phyloP scores from a whole-genome alignment of 2,797 vertebrate species.

The Morelia viridis region DNA sequence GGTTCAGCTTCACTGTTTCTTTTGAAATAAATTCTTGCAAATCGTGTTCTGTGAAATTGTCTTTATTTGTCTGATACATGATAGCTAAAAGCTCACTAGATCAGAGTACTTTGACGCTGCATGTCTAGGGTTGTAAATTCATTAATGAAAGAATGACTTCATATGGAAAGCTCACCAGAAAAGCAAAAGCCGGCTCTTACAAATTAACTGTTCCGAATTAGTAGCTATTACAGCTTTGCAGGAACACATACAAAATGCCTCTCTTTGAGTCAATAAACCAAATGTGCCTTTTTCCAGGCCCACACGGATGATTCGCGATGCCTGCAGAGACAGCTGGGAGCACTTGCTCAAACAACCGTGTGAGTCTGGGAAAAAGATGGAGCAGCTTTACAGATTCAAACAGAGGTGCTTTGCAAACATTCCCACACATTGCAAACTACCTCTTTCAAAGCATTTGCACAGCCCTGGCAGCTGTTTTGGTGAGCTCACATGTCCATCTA shows the following conservation, averaged over 20 bases:
- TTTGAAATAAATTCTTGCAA: constrained; percentile 40
- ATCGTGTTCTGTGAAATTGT: constrained; percentile 24
- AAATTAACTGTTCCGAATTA: background rate
- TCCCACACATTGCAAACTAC: background rate
- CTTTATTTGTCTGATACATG: constrained; percentile 9
- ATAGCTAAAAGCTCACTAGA: constrained; percentile 27
- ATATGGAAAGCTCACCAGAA: background rate
- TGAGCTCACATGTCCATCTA: background rate
- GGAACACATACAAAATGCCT: background rate
- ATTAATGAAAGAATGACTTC: constrained; percentile 38
- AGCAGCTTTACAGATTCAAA: background rate
- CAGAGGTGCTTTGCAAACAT: background rate
- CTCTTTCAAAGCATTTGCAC: background rate
- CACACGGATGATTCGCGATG: background rate
- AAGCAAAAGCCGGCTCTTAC: background rate
- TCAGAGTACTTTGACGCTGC: background rate
- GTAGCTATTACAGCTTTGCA: background rate
- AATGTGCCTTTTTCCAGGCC: background rate
- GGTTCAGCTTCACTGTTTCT: constrained; percentile 40
- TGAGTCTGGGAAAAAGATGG: background rate
- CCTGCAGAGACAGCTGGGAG: background rate
- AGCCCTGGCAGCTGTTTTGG: background rate
- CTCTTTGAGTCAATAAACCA: background rate
- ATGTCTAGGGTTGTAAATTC: constrained; percentile 43
- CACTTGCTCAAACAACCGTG: background rate